These are phyloP conservation scores for Hoplias malabaricus DNA, from an alignment of 2,113 vertebrate species.

Conservation along the genomic window DNA sequence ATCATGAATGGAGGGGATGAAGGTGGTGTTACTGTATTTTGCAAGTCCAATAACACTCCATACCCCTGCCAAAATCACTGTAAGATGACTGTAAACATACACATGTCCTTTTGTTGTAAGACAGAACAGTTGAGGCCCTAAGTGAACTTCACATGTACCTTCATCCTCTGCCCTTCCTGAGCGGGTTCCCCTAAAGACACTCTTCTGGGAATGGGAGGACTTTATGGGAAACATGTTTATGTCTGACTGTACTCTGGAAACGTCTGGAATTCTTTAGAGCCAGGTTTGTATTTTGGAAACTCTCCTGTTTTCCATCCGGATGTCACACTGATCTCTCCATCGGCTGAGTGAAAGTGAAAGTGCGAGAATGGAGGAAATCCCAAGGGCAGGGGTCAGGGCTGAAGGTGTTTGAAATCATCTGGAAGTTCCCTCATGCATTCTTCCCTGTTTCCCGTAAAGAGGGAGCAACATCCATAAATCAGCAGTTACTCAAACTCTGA, in stretches of 20 bases:
- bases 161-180: too few species aligned
- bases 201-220: too few species aligned
- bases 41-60: background rate
- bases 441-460: background rate
- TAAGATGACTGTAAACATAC: background rate
- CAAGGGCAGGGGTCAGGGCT: background rate
- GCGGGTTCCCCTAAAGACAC: too few species aligned
- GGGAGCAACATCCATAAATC: too few species aligned
- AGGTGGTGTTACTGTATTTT: too few species aligned
- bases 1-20: background rate
- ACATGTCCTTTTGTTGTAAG: too few species aligned
- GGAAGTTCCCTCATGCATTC: constrained; percentile 2
- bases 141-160: too few species aligned
- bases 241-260: background rate
- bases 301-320: background rate
- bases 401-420: background rate
- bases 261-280: background rate
- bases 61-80: too few species aligned
- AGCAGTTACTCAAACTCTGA: too few species aligned
- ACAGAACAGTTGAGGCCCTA: too few species aligned
- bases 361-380: background rate
- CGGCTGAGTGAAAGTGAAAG: background rate
- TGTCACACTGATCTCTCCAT: background rate
- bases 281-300: background rate
- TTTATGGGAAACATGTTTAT: too few species aligned